These are phyloP conservation scores for Hipparchia sbordonii DNA, from an alignment of 2,888 invertebrate genomes.

Conservation along the genomic window DNA sequence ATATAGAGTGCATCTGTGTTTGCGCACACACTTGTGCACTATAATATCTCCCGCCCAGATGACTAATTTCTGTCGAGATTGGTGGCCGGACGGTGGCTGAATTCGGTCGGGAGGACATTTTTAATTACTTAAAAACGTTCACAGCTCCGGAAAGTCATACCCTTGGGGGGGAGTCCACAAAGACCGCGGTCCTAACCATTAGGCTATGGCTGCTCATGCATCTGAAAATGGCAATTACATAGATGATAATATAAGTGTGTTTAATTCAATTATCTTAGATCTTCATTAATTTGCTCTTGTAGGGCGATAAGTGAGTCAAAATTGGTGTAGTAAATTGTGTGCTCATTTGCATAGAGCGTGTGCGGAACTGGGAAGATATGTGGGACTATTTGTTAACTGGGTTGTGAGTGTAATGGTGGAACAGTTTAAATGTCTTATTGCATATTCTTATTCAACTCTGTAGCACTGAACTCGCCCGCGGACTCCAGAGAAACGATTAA, in stretches of 20 bases:
- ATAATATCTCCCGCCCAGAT: too few relatives aligned
- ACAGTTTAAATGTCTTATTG: conserved; percentile 69
- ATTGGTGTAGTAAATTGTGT: conserved; percentile 32
- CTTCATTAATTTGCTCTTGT: conserved; percentile 9
- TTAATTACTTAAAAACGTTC: too few relatives aligned
- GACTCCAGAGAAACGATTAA: conserved; percentile 53
- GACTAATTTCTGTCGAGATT: too few relatives aligned
- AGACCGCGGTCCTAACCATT: too few relatives aligned
- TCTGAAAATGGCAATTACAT: neutral
- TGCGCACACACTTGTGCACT: too few relatives aligned
- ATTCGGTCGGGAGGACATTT: too few relatives aligned
- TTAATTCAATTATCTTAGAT: neutral
- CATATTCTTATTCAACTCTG: conserved; percentile 67
- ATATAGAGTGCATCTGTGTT: too few relatives aligned
- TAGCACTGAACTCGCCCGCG: conserved; percentile 41
- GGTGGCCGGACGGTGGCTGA: too few relatives aligned
- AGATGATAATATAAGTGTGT: neutral
- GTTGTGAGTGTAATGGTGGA: conserved; percentile 58
- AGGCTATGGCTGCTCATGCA: too few relatives aligned
- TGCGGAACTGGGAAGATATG: conserved; percentile 52
- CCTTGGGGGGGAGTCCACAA: too few relatives aligned
- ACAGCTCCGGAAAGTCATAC: too few relatives aligned
- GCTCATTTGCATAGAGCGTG: conserved; percentile 61
- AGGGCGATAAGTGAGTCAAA: conserved; percentile 30
- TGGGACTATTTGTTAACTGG: conserved; percentile 20